Conservation (phyloP, 2,888 invertebrate genomes). For the Yponomeuta evonymella region DNA sequence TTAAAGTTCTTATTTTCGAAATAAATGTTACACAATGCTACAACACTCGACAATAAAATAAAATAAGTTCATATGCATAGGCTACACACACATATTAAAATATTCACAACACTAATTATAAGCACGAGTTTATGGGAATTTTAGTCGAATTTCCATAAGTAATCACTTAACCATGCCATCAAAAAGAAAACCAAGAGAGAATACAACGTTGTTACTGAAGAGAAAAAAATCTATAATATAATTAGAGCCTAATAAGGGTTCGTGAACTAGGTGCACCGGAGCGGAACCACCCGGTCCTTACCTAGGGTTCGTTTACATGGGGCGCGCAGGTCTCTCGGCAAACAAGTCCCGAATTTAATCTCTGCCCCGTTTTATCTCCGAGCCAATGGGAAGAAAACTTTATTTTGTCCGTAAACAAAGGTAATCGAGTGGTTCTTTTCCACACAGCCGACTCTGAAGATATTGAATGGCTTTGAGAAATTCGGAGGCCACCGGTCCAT, state of each 20-base stretch:
- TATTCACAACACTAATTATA: too few relatives aligned
- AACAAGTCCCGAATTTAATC: conserved; percentile 69
- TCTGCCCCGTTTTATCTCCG: conserved; percentile 57
- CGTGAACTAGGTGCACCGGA: not conserved
- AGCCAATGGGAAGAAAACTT: conserved; percentile 68
- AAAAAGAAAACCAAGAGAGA: not conserved
- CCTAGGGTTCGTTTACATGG: conserved; percentile 58
- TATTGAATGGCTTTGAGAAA: not conserved
- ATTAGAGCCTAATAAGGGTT: not conserved
- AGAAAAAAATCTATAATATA: not conserved
- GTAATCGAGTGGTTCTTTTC: conserved; percentile 46
- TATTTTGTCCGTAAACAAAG: conserved; percentile 69
- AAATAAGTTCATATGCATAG: too few relatives aligned
- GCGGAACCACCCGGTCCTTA: not conserved
- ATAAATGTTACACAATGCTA: too few relatives aligned
- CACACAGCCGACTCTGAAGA: conserved; percentile 16
- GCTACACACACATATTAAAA: too few relatives aligned
- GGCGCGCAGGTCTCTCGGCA: conserved; percentile 44
- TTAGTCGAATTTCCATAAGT: too few relatives aligned
- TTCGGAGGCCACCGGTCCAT: not conserved
- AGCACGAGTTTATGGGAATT: too few relatives aligned
- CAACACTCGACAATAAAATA: too few relatives aligned
- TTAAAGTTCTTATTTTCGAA: too few relatives aligned
- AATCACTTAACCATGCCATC: not conserved
- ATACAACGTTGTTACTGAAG: not conserved